Evolutionary conservation across 2,888 invertebrate genomes (phyloP), one percentile per base, ranked within the genome.

Genomic region (Macropis europaea): DNA sequence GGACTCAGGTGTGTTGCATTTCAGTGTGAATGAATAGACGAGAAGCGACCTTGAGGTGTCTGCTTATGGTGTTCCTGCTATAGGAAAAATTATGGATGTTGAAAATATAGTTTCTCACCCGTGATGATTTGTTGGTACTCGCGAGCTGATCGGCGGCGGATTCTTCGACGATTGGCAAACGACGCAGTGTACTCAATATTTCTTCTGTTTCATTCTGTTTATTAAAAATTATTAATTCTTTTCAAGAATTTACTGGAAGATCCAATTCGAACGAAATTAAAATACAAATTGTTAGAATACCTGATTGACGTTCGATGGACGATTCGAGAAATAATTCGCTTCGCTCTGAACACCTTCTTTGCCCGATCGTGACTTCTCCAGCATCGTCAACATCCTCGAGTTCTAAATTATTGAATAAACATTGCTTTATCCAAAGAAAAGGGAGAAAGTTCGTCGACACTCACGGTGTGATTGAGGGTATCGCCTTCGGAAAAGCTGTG

Each of bases 151-250:
- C 36, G 2, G 26, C n/a, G 2, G 38, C 3, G 5, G 13, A 43
- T 15, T 47, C 59, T 19, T 80, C 77, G 17, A 64, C 73, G 28
- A 75, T 52, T 5, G 79, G 63, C 17, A 80, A 22, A 32, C 28
- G 61, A 19, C 48, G 64, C 2, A 80, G 30, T 5, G n/a, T 40
- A 48, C 3, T 68, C 53, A 0, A 75, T 43, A 80, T 45, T 19
- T 73, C 50, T 0, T 70, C 50, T 0, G 30, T 67, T 15, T 68
- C 50, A 0, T n/a, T 42, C 76, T 79, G 5, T 1, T 7, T 5
- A 34, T 15, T 24, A 7, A 38, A 40, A 26, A 28, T n/a, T 2
- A 7, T 7, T 0, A n/a, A 54, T 30, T 19, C 0, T 9, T 3
- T 7, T 3, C n/a, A 13, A 11, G 9, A 52, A 13, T 32, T 38